A percentile compares a stretch with the other conserved stretches of the same genome.
Evolutionary conservation across 53 echinoderm and acorn worm genomes (phyloP).

Genomic region (Pentamera pediparva): DNA sequence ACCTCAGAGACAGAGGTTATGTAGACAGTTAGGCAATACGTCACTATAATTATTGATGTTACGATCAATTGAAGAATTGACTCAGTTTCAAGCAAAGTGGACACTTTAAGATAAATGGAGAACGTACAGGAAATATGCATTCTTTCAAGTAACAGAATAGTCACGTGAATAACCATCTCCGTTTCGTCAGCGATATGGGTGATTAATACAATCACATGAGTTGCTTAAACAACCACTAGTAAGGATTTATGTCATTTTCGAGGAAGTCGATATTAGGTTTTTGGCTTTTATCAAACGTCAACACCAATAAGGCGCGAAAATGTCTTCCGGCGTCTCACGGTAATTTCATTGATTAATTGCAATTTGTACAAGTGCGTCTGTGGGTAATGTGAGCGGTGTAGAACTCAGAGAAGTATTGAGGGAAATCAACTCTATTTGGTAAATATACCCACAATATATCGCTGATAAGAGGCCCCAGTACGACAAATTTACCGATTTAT

Average conservation of each 20-base stretch:
- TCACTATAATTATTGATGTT: too few relatives aligned
- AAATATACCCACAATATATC: constrained; percentile 28
- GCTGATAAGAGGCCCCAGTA: constrained; percentile 35
- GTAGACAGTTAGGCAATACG: too few relatives aligned
- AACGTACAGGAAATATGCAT: too few relatives aligned
- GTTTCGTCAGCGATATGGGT: constrained; percentile 1
- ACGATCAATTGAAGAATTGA: too few relatives aligned
- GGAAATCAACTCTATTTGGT: constrained; percentile 34
- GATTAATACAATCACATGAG: constrained; percentile 2
- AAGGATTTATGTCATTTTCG: neutral
- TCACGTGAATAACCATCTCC: too few relatives aligned
- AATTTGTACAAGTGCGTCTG: constrained; percentile 38
- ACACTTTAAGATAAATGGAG: too few relatives aligned
- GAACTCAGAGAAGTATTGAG: constrained; percentile 1
- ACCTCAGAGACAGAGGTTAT: too few relatives aligned
- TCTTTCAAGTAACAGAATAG: too few relatives aligned
- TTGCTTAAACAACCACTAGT: neutral
- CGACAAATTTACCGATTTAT: constrained; percentile 21
- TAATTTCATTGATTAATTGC: constrained; percentile 39
- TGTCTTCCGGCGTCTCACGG: constrained; percentile 18
- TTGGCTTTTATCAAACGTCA: constrained; percentile 12
- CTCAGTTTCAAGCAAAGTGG: too few relatives aligned
- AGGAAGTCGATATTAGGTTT: too few relatives aligned
- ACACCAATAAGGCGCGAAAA: constrained; percentile 6
- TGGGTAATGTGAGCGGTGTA: constrained; percentile 25